phyloP scores from a whole-genome alignment of 2,113 vertebrate species.

The Syngnathus typhle region DNA sequence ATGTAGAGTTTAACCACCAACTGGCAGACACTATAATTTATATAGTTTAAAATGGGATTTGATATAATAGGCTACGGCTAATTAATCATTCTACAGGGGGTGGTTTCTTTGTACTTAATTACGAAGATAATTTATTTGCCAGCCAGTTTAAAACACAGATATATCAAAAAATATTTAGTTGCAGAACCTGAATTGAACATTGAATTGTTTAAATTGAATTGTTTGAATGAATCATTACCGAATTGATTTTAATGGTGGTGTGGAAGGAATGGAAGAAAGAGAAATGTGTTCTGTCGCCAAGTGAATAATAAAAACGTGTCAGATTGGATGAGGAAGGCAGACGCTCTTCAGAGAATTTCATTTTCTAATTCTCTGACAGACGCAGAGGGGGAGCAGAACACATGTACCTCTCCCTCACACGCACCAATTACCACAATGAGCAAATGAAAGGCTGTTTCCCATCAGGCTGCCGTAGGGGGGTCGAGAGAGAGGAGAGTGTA shows the following conservation, averaged over 20 bases:
- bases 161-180: conserved; percentile 19
- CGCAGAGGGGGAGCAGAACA: conserved; percentile 58
- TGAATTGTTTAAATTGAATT: conserved; percentile 41
- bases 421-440: conserved; percentile 69
- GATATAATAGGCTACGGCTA: neutral
- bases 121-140: conserved; percentile 32
- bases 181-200: conserved; percentile 31
- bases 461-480: conserved; percentile 65
- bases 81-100: conserved; percentile 7
- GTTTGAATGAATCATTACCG: conserved; percentile 35
- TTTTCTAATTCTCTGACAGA: conserved; percentile 68
- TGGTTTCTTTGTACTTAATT: neutral
- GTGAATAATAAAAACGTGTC: conserved; percentile 64
- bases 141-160: conserved; percentile 37
- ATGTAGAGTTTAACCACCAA: neutral
- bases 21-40: neutral
- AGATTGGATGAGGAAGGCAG: conserved; percentile 54
- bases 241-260: conserved; percentile 35
- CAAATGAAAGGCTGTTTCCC: conserved; percentile 70
- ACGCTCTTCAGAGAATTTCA: conserved; percentile 62
- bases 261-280: conserved; percentile 45
- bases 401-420: conserved; percentile 63
- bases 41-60: conserved; percentile 7
- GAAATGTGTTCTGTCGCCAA: conserved; percentile 46
- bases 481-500: conserved; percentile 27